Conservation (phyloP, 2,113 vertebrate species). For the Dicentrarchus labrax region DNA sequence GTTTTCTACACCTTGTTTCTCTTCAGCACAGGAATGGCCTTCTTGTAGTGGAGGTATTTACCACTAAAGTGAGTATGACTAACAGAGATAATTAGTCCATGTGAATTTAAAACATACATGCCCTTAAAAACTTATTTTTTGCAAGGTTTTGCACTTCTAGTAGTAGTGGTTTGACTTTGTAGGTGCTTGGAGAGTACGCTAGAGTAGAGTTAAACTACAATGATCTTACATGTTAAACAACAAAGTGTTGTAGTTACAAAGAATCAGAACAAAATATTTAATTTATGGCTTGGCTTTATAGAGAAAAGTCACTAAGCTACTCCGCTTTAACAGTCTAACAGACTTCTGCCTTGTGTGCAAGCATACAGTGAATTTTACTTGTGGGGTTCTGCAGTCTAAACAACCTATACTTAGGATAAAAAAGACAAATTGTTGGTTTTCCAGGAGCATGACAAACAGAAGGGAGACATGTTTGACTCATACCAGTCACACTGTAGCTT, state of each 20-base stretch:
- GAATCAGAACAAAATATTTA: background rate
- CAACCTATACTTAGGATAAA: background rate
- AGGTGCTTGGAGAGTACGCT: background rate
- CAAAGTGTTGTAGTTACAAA: background rate
- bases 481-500: background rate
- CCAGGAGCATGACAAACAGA: background rate
- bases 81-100: slow-evolving; percentile 23
- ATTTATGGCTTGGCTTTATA: background rate
- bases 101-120: slow-evolving; percentile 2
- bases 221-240: slow-evolving; percentile 9
- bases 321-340: background rate
- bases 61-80: slow-evolving; percentile 4
- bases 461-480: background rate
- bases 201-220: background rate
- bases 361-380: background rate
- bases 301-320: background rate
- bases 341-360: background rate
- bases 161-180: background rate
- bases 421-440: background rate
- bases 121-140: no score
- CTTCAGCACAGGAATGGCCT: background rate
- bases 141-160: no score
- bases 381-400: background rate
- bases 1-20: slow-evolving; percentile 15
- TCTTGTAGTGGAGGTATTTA: slow-evolving; percentile 9